Conservation (phyloP, 2,888 invertebrate species). For the Eucera pruinosa region DNA sequence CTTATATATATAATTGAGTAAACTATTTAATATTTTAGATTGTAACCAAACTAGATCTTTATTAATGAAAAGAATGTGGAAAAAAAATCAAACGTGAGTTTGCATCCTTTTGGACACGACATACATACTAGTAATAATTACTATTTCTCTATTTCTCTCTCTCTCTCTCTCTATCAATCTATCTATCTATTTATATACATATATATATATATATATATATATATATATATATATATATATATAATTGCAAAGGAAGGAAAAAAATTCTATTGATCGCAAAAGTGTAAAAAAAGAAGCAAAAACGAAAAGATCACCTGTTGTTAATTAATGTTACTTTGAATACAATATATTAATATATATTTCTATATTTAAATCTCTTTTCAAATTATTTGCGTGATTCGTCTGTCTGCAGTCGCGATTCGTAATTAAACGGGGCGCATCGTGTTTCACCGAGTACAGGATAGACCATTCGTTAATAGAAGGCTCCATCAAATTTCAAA, state of each 20-base stretch:
- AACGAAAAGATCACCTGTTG: slow-evolving; percentile 37
- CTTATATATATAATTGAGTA: slow-evolving; percentile 81
- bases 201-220: slow-evolving; percentile 6
- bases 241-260: slow-evolving; percentile 14
- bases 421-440: too few species aligned
- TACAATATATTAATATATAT: slow-evolving; percentile 48
- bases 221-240: slow-evolving; percentile 7
- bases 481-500: too few species aligned
- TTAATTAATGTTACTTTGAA: slow-evolving; percentile 51
- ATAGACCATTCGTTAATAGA: too few species aligned
- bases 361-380: slow-evolving; percentile 50
- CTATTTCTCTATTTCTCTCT: too few species aligned
- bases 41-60: slow-evolving; percentile 82
- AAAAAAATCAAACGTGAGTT: slow-evolving; percentile 47
- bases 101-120: slow-evolving; percentile 23
- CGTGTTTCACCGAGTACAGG: too few species aligned
- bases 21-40: slow-evolving; percentile 82
- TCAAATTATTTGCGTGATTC: slow-evolving; percentile 34
- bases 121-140: too few species aligned
- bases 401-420: neutral
- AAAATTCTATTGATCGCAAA: slow-evolving; percentile 17
- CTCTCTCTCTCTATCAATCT: too few species aligned
- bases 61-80: slow-evolving; percentile 77
- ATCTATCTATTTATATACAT: too few species aligned
- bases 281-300: slow-evolving; percentile 14